Evolutionary conservation across 1,140 invertebrate species (phyloP), one percentile per base, ranked within the genome.

Genomic region (Drosophila pandora): DNA sequence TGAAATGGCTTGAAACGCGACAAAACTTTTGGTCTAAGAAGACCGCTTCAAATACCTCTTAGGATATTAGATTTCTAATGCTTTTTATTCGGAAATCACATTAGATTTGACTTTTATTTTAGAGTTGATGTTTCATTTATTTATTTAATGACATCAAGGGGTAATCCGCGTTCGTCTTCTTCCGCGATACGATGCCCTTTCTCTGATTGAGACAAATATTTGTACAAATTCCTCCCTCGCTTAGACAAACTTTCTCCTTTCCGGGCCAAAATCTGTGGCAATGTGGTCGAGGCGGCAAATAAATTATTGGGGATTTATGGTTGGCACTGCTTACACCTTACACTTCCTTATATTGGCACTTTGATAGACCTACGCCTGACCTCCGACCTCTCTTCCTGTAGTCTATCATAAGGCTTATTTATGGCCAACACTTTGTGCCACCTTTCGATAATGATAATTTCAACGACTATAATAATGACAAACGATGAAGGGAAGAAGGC

Each of bases 121-220:
- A 22, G 12, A 9, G 5, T n/a, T 37, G 3, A 0, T 22, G 1
- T 28, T 43, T 34, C 2, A 3, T 8, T 45, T 2, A 45, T 28
- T 17, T 17, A 47, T 21, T 43, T 17, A 12, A 32, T 32, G 32
- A 32, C 8, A 32, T 10, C 30, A 9, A 17, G 13, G n/a, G 4
- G 54, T 22, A 64, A 2, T 1, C 12, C 3, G 1, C 12, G 34
- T 12, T 12, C 34, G 3, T 12, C 10, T 6, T 21, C 37, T 7
- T 45, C 25, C 1, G 13, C 2, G 37, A 34, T 54, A 49, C 49
- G 39, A 9, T 47, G 60, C 58, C 59, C 25, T 12, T 52, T 37
- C 53, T 62, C 85, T 77, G 81, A 85, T 85, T 80, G 82, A 74
- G 81, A 85, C 82, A 85, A 85, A 85, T 85, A 85, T 85, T 85